Evolutionary conservation across 2,113 vertebrate species (phyloP), one percentile per base, ranked within the genome.

Genomic region (Furnarius figulus): DNA sequence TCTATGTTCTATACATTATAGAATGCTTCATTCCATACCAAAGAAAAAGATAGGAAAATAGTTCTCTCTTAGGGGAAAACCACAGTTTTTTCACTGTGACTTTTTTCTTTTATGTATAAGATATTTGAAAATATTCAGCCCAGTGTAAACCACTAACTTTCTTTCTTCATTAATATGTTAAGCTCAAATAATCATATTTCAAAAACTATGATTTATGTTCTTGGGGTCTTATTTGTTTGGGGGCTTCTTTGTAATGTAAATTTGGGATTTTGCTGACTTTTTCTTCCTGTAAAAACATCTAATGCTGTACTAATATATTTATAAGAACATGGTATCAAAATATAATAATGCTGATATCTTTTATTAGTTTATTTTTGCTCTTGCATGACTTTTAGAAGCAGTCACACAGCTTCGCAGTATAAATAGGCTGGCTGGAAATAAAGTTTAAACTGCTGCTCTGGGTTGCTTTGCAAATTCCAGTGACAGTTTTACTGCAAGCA

Each of bases 401-500:
- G 40, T 13, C 80, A 61, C 30, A 47, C 21, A 42, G 31, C 6
- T 93, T 91, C 88, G 49, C 42, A 73, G 9, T 79, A 66, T 92
- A 78, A 90, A 89, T 84, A 88, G 16, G 18, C 16, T 93, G 65
- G 3, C 58, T 92, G 40, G 65, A 61, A 75, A 90, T 91, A 56
- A 93, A 65, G 24, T 87, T 85, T 67, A 47, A 37, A 58, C 61
- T 86, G 53, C 81, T 90, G 66, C 31, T 96, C 83, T 92, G 84
- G 62, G 53, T 88, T 95, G 72, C 81, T 96, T 95, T 77, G 59
- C 70, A 95, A 96, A 92, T 85, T 61, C 73, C 82, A 56, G 44
- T 70, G 61, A 93, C 90, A 94, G 59, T 66, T 97, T 97, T 97
- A 97, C 88, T 96, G 39, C 71, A 93, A 89, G 47, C 25, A 92